Base-by-base conservation (phyloP, 1,140 invertebrate genomes). In the Ips typographus region DNA sequence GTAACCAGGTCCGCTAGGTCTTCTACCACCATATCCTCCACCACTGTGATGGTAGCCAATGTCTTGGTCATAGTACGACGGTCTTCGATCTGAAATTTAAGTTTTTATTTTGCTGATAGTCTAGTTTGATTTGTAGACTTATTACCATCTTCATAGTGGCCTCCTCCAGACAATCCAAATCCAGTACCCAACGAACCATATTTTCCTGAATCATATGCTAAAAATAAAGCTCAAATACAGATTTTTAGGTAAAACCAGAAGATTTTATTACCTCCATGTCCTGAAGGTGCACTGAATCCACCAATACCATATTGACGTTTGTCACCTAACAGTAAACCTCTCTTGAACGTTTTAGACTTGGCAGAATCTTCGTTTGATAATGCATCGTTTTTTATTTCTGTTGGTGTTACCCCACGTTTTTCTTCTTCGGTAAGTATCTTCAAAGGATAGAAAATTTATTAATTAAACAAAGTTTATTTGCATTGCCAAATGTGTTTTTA, bases 1-100 rank as follows among this genome's bases (percentile, higher is more conserved):
- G 38, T 70, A 57, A 1, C 68, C 65, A 58, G 68, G 60, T 1
- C 39, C 53, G n/a, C 40, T 52, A n/a, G 62, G 55, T 40, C 65
- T 40, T 39, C 51, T 22, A 2, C 55, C 40, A 22, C 3, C 22
- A 55, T 53, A 71, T 5, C 63, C 63, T 1, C 52, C 61, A 4
- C 62, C 68, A 59, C 61, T 59, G 53, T 8, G 62, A 57, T n/a
- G 52, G 40, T 65, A 57, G 1, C 61, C 55, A 38, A 39, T 1
- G 51, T 43, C 47, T 5, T 53, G 6, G n/a, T 55, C 56, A 42
- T 59, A 59, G n/a, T 22, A 40, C 38, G 47, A 36, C 47, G 47
- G 40, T 36, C 55, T 37, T 53, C 47, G 36, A 64, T 56, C 44
- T 62, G 22, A 7, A 8, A 52, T 40, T 22, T 22, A 22, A 22